Conservation (phyloP, 1,140 invertebrate species). For the Rhynchophorus ferrugineus region DNA sequence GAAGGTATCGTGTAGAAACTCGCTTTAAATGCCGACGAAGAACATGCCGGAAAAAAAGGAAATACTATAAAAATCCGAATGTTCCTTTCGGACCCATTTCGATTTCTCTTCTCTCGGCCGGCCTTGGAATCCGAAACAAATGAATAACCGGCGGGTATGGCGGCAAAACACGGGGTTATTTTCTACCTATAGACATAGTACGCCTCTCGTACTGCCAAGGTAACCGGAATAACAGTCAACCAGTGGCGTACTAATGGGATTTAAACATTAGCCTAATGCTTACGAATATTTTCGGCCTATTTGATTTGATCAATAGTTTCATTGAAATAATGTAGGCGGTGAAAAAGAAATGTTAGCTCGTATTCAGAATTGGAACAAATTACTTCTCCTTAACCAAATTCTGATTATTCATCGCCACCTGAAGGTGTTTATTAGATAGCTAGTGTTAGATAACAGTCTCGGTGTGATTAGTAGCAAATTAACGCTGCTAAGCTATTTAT, state of each 20-base stretch:
- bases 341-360: too few relatives aligned
- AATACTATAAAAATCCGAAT: not conserved
- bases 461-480: too few relatives aligned
- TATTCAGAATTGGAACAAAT: too few relatives aligned
- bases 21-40: not conserved
- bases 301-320: too few relatives aligned
- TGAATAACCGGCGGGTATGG: conserved; percentile 6
- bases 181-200: conserved; percentile 7
- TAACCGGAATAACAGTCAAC: not conserved
- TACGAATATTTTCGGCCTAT: too few relatives aligned
- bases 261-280: not conserved
- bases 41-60: not conserved
- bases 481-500: too few relatives aligned
- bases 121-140: conserved; percentile 5
- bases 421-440: too few relatives aligned
- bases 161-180: conserved; percentile 1
- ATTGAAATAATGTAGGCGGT: too few relatives aligned
- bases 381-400: too few relatives aligned
- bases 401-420: too few relatives aligned
- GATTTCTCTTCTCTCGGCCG: not conserved
- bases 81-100: not conserved
- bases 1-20: too few relatives aligned
- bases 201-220: conserved; percentile 1
- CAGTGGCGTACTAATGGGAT: not conserved
- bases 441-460: too few relatives aligned